phyloP scores from a whole-genome alignment of 92 coral and sea anemone genomes.

The Porites cylindrica region DNA sequence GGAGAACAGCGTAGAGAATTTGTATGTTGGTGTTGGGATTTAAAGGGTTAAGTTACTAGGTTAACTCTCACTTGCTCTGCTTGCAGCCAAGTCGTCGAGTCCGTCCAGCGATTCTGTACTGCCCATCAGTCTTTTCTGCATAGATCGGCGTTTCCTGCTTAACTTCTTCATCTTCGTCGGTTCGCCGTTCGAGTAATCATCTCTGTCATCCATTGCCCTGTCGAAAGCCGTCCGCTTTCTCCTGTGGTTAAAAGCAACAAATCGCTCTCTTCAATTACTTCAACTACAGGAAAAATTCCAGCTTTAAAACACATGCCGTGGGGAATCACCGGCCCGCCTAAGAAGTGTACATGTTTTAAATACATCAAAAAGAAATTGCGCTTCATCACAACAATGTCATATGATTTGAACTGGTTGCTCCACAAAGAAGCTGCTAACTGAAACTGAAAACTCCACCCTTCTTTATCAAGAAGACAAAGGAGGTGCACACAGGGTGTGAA shows the following conservation, averaged over 20 bases:
- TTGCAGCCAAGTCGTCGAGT: conserved; percentile 73
- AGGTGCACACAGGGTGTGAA: too few species aligned
- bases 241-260: conserved; percentile 23
- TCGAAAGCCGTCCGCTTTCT: conserved; percentile 58
- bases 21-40: too few species aligned
- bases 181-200: conserved; percentile 65
- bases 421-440: not conserved
- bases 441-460: too few species aligned
- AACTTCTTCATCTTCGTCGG: conserved; percentile 70
- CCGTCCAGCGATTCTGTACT: conserved; percentile 84
- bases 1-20: too few species aligned
- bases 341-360: too few species aligned
- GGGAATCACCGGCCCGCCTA: not conserved
- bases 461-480: too few species aligned
- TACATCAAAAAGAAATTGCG: too few species aligned
- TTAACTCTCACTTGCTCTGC: conserved; percentile 65
- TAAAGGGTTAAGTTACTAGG: too few species aligned
- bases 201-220: conserved; percentile 71
- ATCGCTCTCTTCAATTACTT: not conserved
- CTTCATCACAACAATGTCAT: not conserved
- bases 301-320: not conserved
- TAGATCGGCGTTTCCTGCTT: conserved; percentile 67
- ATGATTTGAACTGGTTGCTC: not conserved
- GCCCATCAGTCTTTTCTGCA: conserved; percentile 85
- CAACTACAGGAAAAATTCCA: not conserved